Evolutionary conservation across 2,888 invertebrate species (phyloP), one percentile per base, ranked within the genome.

Genomic region (Hymenopus coronatus): DNA sequence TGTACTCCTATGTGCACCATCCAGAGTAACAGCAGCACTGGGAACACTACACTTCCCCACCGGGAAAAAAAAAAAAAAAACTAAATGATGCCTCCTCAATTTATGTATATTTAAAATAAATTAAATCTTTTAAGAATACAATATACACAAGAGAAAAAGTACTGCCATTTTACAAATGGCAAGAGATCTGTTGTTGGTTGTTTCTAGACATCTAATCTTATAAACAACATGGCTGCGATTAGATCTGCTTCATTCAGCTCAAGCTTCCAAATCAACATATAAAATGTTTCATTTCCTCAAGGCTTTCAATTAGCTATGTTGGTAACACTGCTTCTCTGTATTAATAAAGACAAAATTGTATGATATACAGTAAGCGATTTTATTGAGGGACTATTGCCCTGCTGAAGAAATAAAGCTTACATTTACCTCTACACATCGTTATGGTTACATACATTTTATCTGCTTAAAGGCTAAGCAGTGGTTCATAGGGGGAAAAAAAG

Each of bases 1-100:
- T 90, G 89, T 89, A 89, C 90, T 90, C 89, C 90, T 89, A 90
- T 89, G 90, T 90, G 90, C 90, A 90, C 89, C 89, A 90, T 81
- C 88, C 84, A 84, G 28, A 84, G 28, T 40, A 54, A 83, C 46
- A 88, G 83, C 88, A 84, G 54, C 54, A 70, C 54, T 70, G 54
- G 54, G 54, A 70, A 70, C 15, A 14, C 25, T 25, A 70, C 25
- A 25, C 54, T 20, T 70, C 54, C 54, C 54, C 54, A 70, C 54
- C 54, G 3, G 54, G 54, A 70, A 20, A 70, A 40, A n/a, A n/a
- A n/a, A 20, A 20, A 70, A 20, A 70, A 40, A 70, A 70, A 70
- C 25, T 70, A 70, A 70, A 70, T 70, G 54, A 20, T 40, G 40
- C 54, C 3, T 70, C 54, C 20, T 70, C 54, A 70, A 70, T 70